Base-by-base conservation (phyloP, 2,797 vertebrate species). In the Florisuga fusca region DNA sequence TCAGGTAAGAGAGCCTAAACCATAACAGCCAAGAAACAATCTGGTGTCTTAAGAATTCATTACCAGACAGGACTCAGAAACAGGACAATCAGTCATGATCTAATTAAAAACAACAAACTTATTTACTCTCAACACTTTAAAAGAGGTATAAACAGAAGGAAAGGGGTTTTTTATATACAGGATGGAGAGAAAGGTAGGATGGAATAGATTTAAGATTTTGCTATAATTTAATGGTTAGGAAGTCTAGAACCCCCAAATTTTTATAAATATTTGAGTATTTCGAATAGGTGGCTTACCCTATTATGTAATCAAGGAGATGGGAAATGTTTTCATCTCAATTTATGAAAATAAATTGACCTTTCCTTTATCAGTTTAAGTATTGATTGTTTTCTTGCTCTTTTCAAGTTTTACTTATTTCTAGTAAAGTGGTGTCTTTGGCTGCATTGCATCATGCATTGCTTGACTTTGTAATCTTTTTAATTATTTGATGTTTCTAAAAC, bases 401-500 rank as follows among this genome's bases (percentile, higher is more conserved):
- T 87, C 18, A 50, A 85, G 61, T 46, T 73, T 63, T 64, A 46
- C 7, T 59, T 86, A 73, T 46, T 93, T 73, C 26, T 69, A 18
- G 12, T 57, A 25, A 87, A 45, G 50, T 8, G 13, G 54, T 9
- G 59, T 16, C 26, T 84, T 53, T 43, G 34, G 8, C 48, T 55
- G 36, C 23, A 36, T 85, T 72, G 26, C 54, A 62, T 62, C n/a
- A 33, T n/a, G n/a, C n/a, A n/a, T n/a, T 71, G n/a, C 41, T 71
- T 20, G 36, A 57, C 41, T 54, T 90, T 93, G 84, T 83, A 89
- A 92, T 87, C 14, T 82, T 95, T 97, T 97, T 91, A 94, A 92
- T 96, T 96, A 73, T 84, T 95, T 84, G 93, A 27, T 95, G 79
- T 86, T 88, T 94, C 85, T 94, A 91, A 93, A 93, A 87, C 72